Evolutionary conservation across 92 coral and sea anemone species (phyloP).

Genomic region (Hydrozoanthus gracilis): DNA sequence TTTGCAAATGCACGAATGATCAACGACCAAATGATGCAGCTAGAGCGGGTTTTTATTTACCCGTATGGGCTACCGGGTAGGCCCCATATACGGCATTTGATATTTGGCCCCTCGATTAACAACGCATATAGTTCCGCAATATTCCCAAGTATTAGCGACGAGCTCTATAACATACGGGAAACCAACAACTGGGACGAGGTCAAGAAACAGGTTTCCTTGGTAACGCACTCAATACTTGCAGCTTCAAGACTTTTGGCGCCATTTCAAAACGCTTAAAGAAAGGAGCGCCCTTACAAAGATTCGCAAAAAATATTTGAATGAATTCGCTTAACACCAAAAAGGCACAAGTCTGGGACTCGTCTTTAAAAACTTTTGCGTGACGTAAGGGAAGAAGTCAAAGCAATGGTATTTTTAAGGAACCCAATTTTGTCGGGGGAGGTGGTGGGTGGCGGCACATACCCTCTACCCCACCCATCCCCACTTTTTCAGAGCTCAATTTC

Average conservation of each 20-base stretch:
- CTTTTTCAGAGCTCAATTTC: too few species aligned
- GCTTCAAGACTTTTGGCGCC: conserved; percentile 67
- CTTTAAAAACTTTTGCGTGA: too few species aligned
- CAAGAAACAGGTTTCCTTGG: conserved; percentile 76
- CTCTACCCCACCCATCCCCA: too few species aligned
- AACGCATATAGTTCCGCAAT: conserved; percentile 70
- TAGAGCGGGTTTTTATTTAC: conserved; percentile 82
- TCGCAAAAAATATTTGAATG: too few species aligned
- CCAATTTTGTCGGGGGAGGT: too few species aligned
- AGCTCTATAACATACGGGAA: conserved; percentile 59
- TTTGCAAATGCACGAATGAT: conserved; percentile 74
- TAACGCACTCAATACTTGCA: conserved; percentile 68
- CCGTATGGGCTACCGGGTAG: conserved; percentile 90
- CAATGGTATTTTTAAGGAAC: too few species aligned
- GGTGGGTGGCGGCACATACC: too few species aligned
- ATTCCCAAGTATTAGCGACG: conserved; percentile 86
- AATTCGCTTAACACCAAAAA: too few species aligned
- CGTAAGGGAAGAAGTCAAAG: too few species aligned
- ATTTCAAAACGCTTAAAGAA: too few species aligned
- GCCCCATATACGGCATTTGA: conserved; percentile 72
- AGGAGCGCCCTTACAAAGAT: too few species aligned
- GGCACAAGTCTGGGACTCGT: too few species aligned
- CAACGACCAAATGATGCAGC: conserved; percentile 80
- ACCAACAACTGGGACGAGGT: conserved; percentile 80
- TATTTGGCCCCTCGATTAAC: conserved; percentile 77